Evolutionary conservation across 2,797 vertebrate species (phyloP).

Genomic region (Tadarida brasiliensis): DNA sequence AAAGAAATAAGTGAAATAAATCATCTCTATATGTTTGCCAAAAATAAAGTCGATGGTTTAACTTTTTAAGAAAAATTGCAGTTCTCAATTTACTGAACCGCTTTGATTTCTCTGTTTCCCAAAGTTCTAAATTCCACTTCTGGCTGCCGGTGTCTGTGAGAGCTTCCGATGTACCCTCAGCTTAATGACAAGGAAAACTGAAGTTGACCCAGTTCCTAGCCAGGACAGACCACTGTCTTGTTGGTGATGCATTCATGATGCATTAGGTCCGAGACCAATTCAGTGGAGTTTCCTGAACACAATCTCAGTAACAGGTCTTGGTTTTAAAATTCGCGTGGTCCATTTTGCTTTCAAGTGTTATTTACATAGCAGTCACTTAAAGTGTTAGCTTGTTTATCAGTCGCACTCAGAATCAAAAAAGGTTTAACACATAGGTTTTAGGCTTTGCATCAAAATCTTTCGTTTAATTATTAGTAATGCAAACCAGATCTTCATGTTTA

Average conservation of each 20-base stretch:
- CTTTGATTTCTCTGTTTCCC: background rate
- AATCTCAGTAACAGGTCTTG: background rate
- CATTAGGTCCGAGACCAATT: background rate
- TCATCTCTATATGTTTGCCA: background rate
- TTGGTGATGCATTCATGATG: constrained; percentile 8
- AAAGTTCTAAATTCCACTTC: background rate
- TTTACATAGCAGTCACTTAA: constrained; percentile 13
- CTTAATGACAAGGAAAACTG: constrained; percentile 20
- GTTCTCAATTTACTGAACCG: constrained; percentile 23
- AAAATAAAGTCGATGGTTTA: background rate
- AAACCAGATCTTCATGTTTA: background rate
- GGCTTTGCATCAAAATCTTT: background rate
- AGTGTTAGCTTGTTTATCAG: background rate
- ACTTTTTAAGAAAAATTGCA: background rate
- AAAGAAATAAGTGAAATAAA: background rate
- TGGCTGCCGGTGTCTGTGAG: background rate
- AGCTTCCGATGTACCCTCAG: background rate
- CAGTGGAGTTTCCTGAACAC: background rate
- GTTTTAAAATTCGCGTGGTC: constrained; percentile 4
- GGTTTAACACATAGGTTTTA: background rate
- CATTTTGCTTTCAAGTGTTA: background rate
- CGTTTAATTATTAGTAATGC: background rate
- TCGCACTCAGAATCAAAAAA: background rate
- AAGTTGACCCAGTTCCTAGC: constrained; percentile 1
- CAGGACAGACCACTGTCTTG: background rate